phyloP scores from a whole-genome alignment of 2,113 vertebrate genomes.

The Hippocampus barbouri region DNA sequence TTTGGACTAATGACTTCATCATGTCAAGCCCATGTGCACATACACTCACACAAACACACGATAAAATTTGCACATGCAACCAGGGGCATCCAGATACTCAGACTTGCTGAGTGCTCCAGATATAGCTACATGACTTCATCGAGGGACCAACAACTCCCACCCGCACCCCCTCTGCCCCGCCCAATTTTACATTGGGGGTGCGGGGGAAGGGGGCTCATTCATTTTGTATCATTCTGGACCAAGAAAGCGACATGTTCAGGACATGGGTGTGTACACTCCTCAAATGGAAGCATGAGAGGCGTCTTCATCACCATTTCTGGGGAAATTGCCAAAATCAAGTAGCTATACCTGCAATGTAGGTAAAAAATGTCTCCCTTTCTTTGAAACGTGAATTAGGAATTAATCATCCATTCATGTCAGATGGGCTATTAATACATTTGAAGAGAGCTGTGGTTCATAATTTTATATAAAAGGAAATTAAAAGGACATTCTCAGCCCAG shows the following conservation, averaged over 20 bases:
- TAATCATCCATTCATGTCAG: no score
- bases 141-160: constrained; percentile 12
- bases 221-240: constrained; percentile 57
- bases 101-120: constrained; percentile 70
- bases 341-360: no score
- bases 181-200: constrained; percentile 23
- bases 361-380: no score
- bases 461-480: no score
- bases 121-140: constrained; percentile 71
- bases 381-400: no score
- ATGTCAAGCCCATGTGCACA: constrained; percentile 12
- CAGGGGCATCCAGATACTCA: constrained; percentile 14
- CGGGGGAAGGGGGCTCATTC: constrained; percentile 46
- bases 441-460: no score
- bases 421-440: no score
- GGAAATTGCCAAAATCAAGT: no score
- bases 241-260: constrained; percentile 13
- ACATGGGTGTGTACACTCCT: constrained; percentile 13
- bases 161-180: background rate
- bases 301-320: no score
- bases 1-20: constrained; percentile 61
- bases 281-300: background rate
- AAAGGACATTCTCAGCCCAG: no score
- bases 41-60: constrained; percentile 11
- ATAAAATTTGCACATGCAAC: constrained; percentile 10